phyloP scores from a whole-genome alignment of 64 coral and sea anemone species.

The Astreopora myriophthalma region DNA sequence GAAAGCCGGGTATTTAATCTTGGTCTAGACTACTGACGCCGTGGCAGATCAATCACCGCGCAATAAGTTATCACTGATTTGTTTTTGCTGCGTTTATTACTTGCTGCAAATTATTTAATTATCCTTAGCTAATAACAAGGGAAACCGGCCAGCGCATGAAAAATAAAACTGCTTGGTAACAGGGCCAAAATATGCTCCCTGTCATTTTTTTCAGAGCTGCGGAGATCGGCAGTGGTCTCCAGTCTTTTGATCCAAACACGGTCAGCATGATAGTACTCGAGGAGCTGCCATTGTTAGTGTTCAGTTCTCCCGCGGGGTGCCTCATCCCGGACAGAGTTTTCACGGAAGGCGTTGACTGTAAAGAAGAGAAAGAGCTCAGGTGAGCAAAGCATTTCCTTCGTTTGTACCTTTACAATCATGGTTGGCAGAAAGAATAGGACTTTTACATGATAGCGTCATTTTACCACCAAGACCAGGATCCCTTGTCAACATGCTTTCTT shows the following conservation, averaged over 20 bases:
- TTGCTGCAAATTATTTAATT: too few relatives aligned
- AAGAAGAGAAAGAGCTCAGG: constrained; percentile 73
- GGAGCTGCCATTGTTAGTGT: constrained; percentile 67
- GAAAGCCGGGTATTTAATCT: too few relatives aligned
- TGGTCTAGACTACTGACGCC: background rate
- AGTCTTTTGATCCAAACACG: constrained; percentile 78
- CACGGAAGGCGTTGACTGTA: background rate
- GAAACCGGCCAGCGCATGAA: too few relatives aligned
- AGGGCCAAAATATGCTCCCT: too few relatives aligned
- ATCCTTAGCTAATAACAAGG: too few relatives aligned
- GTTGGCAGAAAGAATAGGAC: background rate
- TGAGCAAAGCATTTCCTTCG: background rate
- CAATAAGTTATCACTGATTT: too few relatives aligned
- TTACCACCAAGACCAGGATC: too few relatives aligned
- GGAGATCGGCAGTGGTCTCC: constrained; percentile 55
- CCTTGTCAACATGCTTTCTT: too few relatives aligned
- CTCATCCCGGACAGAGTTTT: constrained; percentile 69
- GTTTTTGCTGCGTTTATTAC: too few relatives aligned
- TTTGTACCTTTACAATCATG: background rate
- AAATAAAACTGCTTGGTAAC: background rate
- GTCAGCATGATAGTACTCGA: constrained; percentile 87
- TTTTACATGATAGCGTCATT: too few relatives aligned
- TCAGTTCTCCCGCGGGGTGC: constrained; percentile 24
- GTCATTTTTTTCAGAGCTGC: constrained; percentile 64
- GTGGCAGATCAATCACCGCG: too few relatives aligned